Percentiles rank a stretch among this genome's conserved stretches.
phyloP scores from a whole-genome alignment of 2,888 invertebrate genomes.

The Protophormia terraenovae region DNA sequence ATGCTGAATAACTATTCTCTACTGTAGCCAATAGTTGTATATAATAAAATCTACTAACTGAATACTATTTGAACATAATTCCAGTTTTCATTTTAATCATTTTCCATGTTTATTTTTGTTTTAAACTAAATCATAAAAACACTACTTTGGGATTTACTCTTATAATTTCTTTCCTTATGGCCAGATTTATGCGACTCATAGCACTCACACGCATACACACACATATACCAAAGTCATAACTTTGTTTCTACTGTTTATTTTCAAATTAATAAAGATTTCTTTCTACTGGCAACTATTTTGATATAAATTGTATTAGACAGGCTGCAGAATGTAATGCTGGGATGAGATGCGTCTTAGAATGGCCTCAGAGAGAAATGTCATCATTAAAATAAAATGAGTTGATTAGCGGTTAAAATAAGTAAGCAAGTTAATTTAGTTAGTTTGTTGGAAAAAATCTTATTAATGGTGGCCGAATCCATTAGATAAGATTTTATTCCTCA shows the following conservation, averaged over 20 bases:
- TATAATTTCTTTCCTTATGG: slow-evolving; percentile 40
- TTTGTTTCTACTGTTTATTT: background rate
- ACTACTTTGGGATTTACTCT: slow-evolving; percentile 22
- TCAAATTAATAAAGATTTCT: background rate
- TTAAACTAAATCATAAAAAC: slow-evolving; percentile 43
- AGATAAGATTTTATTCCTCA: slow-evolving; percentile 1
- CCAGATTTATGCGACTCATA: slow-evolving; percentile 24
- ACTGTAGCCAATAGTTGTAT: slow-evolving; percentile 17
- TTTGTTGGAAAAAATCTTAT: slow-evolving; percentile 8
- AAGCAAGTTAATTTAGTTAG: background rate
- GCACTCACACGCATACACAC: background rate
- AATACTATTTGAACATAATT: slow-evolving; percentile 30
- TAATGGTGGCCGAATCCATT: slow-evolving; percentile 35
- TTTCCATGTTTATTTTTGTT: slow-evolving; percentile 53
- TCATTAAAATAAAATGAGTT: slow-evolving; percentile 56
- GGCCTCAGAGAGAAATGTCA: slow-evolving; percentile 56
- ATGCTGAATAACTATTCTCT: background rate
- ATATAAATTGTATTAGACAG: slow-evolving; percentile 52
- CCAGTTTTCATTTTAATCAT: slow-evolving; percentile 56
- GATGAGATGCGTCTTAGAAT: slow-evolving; percentile 22
- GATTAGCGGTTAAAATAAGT: slow-evolving; percentile 45
- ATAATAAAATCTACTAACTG: too few species aligned
- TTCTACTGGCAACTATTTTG: slow-evolving; percentile 20
- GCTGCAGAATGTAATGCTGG: slow-evolving; percentile 38
- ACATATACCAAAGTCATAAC: background rate